Conservation (phyloP, 2,113 vertebrate species). For the Periophthalmus modestus region DNA sequence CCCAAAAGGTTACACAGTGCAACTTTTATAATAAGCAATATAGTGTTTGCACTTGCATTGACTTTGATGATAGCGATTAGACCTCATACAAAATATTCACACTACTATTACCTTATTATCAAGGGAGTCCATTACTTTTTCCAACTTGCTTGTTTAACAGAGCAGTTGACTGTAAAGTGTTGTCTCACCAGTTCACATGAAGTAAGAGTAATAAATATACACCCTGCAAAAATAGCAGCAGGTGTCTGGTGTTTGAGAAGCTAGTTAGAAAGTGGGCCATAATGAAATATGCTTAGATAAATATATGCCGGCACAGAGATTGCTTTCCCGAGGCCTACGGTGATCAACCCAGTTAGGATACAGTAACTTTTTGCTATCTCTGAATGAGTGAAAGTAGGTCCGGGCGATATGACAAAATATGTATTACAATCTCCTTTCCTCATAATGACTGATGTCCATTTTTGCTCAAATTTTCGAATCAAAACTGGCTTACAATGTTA, state of each 20-base stretch:
- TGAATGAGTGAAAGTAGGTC: background rate
- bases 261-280: slow-evolving; percentile 12
- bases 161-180: background rate
- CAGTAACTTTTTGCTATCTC: background rate
- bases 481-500: no score
- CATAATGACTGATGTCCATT: no score
- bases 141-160: slow-evolving; percentile 17
- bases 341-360: background rate
- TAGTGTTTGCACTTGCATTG: slow-evolving; percentile 24
- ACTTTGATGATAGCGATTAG: slow-evolving; percentile 36
- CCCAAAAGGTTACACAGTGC: no score
- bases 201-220: background rate
- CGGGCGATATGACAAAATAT: no score
- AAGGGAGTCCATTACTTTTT: slow-evolving; percentile 12
- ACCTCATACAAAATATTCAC: slow-evolving; percentile 27
- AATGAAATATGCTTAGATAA: slow-evolving; percentile 11
- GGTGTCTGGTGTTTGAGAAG: slow-evolving; percentile 12
- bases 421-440: no score
- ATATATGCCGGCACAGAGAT: slow-evolving; percentile 9
- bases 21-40: background rate
- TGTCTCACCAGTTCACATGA: slow-evolving; percentile 1
- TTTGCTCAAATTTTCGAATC: no score
- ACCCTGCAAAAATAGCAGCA: slow-evolving; percentile 9
- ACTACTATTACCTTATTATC: slow-evolving; percentile 37
- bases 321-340: background rate